These are phyloP conservation scores for Typhlomys cinereus DNA, from an alignment of 2,113 vertebrate species.

Conservation along the genomic window DNA sequence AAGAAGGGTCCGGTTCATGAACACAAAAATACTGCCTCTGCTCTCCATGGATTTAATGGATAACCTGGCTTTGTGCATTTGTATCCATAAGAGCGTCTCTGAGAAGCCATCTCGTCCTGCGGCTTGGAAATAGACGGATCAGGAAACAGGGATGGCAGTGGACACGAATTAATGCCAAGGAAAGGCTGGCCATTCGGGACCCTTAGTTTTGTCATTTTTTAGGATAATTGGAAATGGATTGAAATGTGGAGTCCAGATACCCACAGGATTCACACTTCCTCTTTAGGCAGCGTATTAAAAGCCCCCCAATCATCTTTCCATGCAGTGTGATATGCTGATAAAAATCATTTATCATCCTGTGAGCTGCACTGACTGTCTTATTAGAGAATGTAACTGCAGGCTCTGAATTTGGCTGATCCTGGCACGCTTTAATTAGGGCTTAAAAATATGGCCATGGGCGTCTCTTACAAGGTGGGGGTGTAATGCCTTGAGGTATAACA, in stretches of 20 bases:
- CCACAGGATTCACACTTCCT: accelerated
- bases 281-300: neutral
- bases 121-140: neutral
- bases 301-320: neutral
- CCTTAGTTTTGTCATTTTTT: neutral
- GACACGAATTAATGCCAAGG: neutral
- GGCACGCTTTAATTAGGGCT: constrained; percentile 79
- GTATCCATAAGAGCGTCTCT: neutral
- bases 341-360: constrained; percentile 77
- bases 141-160: accelerated
- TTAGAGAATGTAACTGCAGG: constrained; percentile 74
- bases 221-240: constrained; percentile 41
- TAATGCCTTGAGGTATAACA: neutral
- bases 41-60: too few relatives aligned
- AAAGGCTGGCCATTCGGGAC: neutral
- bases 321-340: constrained; percentile 64
- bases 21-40: neutral
- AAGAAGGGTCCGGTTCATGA: accelerated
- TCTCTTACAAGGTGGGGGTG: neutral
- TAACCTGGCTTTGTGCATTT: neutral
- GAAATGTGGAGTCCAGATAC: neutral
- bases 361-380: constrained; percentile 65
- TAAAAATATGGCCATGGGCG: neutral
- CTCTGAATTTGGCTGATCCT: constrained; percentile 63
- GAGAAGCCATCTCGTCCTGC: neutral